Evolutionary conservation across 1,140 invertebrate genomes (phyloP).

Genomic region (Agrilus planipennis): DNA sequence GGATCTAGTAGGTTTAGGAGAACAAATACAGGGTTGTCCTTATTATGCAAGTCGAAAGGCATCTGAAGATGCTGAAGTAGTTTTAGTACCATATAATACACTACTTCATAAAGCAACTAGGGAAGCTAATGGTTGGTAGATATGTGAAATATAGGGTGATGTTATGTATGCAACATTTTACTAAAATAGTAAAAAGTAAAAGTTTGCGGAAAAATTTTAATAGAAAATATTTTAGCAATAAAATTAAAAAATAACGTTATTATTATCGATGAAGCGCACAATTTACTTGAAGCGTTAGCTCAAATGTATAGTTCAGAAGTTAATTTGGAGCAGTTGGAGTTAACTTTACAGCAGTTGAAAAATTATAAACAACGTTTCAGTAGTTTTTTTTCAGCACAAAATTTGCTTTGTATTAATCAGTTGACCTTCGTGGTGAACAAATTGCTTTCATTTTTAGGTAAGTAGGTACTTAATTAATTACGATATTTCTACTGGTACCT

Average conservation of each 20-base stretch:
- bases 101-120: conserved; percentile 80
- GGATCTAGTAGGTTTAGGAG: conserved; percentile 61
- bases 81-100: conserved; percentile 78
- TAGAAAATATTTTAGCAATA: conserved; percentile 48
- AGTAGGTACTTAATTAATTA: conserved; percentile 2
- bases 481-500: no score
- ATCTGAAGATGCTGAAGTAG: conserved; percentile 65
- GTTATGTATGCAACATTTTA: no score
- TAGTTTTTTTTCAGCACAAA: conserved; percentile 65
- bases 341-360: conserved; percentile 58
- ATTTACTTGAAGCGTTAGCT: conserved; percentile 82
- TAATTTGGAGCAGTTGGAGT: conserved; percentile 49
- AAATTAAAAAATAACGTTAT: conserved; percentile 73
- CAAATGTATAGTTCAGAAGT: conserved; percentile 73
- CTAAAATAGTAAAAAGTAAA: not conserved
- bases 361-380: conserved; percentile 73
- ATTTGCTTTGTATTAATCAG: conserved; percentile 76
- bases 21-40: conserved; percentile 67
- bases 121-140: conserved; percentile 47
- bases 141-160: not conserved
- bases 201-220: not conserved
- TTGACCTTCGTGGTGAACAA: conserved; percentile 69
- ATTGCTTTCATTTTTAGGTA: conserved; percentile 55
- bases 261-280: conserved; percentile 96
- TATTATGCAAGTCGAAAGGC: conserved; percentile 81